A percentile compares a stretch with the other conserved stretches of the same genome.
These are phyloP conservation scores for Acrocera orbiculus DNA, from an alignment of 2,888 invertebrate species.

Conservation along the genomic window DNA sequence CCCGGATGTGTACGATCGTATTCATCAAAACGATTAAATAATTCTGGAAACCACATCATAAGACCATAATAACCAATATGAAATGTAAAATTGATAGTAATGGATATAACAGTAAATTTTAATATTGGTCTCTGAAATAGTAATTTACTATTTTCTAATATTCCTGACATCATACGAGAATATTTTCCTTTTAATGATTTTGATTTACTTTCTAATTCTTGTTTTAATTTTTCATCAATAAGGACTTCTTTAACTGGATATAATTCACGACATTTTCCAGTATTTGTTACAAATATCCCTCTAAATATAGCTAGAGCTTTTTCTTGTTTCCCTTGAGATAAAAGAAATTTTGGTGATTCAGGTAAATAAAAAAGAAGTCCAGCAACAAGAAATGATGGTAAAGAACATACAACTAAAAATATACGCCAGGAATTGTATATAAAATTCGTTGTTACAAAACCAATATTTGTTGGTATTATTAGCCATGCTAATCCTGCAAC, in stretches of 20 bases:
- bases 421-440: slow-evolving; percentile 85
- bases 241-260: slow-evolving; percentile 60
- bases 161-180: slow-evolving; percentile 55
- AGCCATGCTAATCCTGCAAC: slow-evolving; percentile 72
- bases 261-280: slow-evolving; percentile 51
- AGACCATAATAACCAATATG: slow-evolving; percentile 91
- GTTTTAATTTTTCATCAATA: slow-evolving; percentile 37
- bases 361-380: slow-evolving; percentile 66
- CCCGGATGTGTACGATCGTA: slow-evolving; percentile 50
- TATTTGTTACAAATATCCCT: slow-evolving; percentile 65
- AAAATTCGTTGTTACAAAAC: slow-evolving; percentile 47
- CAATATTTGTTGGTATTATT: slow-evolving; percentile 53
- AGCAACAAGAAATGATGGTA: slow-evolving; percentile 77
- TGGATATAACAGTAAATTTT: slow-evolving; percentile 66
- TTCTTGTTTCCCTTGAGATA: slow-evolving; percentile 60
- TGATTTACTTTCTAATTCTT: slow-evolving; percentile 25
- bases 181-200: slow-evolving; percentile 46
- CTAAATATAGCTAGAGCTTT: slow-evolving; percentile 68
- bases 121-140: slow-evolving; percentile 65
- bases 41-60: slow-evolving; percentile 95
- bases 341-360: slow-evolving; percentile 79
- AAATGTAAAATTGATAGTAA: slow-evolving; percentile 81
- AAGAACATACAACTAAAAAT: slow-evolving; percentile 71
- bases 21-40: slow-evolving; percentile 80
- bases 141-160: slow-evolving; percentile 63